phyloP scores from a whole-genome alignment of 1,140 invertebrate species.

The Marisa cornuarietis region DNA sequence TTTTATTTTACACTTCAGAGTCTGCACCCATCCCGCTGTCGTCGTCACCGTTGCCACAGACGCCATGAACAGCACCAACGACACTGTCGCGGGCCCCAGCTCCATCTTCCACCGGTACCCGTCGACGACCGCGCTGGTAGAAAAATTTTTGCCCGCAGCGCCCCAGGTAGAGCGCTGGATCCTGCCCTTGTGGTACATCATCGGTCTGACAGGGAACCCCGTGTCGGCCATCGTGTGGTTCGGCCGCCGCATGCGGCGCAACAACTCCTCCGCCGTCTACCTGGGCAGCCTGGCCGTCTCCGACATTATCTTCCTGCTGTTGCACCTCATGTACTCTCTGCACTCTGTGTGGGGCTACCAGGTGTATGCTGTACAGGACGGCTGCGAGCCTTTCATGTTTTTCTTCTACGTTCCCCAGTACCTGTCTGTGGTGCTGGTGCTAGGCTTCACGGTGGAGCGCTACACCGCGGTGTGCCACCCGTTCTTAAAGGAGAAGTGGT shows the following conservation, averaged over 20 bases:
- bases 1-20: no score
- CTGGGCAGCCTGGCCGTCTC: conserved; percentile 59
- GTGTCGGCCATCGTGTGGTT: conserved; percentile 61
- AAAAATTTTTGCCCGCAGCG: conserved; percentile 42
- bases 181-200: conserved; percentile 58
- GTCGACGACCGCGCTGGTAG: conserved; percentile 22
- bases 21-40: background rate
- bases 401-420: conserved; percentile 57
- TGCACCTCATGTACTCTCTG: conserved; percentile 54
- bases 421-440: conserved; percentile 58
- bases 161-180: conserved; percentile 47
- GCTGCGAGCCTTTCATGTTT: conserved; percentile 55
- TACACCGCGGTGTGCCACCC: conserved; percentile 97
- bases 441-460: conserved; percentile 90
- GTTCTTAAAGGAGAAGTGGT: conserved; percentile 69
- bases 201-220: conserved; percentile 61
- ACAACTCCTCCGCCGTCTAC: conserved; percentile 62
- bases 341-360: conserved; percentile 50
- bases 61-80: conserved; percentile 22
- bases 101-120: conserved; percentile 26
- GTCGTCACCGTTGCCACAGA: background rate
- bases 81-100: background rate
- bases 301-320: conserved; percentile 55
- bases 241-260: conserved; percentile 50
- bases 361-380: conserved; percentile 37